phyloP scores from a whole-genome alignment of 2,888 invertebrate genomes.

The Tigriopus californicus region DNA sequence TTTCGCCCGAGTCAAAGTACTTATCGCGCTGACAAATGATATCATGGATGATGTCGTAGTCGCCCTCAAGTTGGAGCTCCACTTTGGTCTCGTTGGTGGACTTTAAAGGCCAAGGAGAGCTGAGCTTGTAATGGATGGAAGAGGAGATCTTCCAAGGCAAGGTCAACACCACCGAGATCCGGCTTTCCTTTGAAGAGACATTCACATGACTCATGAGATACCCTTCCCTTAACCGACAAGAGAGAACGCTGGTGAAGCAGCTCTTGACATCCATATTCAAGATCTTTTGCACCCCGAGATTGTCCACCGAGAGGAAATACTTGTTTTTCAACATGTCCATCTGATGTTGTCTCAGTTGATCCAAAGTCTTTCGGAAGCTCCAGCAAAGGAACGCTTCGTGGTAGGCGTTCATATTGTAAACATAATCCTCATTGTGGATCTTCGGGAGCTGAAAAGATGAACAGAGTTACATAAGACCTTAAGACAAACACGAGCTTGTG shows the following conservation, averaged over 20 bases:
- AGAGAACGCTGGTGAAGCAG: constrained; percentile 41
- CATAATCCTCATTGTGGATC: constrained; percentile 16
- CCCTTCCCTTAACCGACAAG: constrained; percentile 53
- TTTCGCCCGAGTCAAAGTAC: constrained; percentile 39
- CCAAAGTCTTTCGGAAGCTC: constrained; percentile 35
- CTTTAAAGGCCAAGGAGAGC: constrained; percentile 20
- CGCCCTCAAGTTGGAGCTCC: constrained; percentile 30
- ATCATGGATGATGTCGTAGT: constrained; percentile 54
- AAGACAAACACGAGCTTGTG: no score
- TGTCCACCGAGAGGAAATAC: not conserved
- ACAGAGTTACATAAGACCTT: not conserved
- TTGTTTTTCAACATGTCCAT: not conserved
- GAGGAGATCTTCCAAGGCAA: constrained; percentile 20
- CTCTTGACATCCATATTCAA: constrained; percentile 31
- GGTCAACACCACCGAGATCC: constrained; percentile 26
- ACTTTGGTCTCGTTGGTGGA: not conserved
- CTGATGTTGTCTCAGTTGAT: not conserved
- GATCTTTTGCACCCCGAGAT: constrained; percentile 29
- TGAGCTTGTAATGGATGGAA: constrained; percentile 20
- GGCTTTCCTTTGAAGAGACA: constrained; percentile 21
- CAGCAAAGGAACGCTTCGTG: constrained; percentile 41
- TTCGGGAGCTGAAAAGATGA: constrained; percentile 21
- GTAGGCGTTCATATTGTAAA: constrained; percentile 35
- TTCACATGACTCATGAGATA: constrained; percentile 37
- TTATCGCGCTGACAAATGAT: constrained; percentile 44